Evolutionary conservation across 2,888 invertebrate genomes (phyloP), one percentile per base, ranked within the genome.

Genomic region (Agrotis ipsilon): DNA sequence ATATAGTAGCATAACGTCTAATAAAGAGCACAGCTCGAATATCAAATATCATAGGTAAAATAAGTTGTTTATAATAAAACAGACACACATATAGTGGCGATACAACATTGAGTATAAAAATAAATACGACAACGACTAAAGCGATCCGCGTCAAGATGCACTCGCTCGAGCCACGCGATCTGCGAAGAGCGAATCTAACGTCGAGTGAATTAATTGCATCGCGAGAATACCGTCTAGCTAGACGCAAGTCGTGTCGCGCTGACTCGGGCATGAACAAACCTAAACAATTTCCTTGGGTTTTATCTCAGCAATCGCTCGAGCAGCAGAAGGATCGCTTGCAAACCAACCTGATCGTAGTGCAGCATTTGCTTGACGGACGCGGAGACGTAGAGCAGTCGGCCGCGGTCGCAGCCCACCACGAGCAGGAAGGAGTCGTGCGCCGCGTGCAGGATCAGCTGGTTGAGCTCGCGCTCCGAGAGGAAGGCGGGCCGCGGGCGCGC

Each of bases 361-460:
- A 99, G 97, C 85, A 98, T 97, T 86, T 97, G 97, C 18, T 97
- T 97, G 39, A 99, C 99, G 0, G 99, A 98, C 83, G 98, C 98
- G 1, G 99, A 99, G 1, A 98, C 98, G 92, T 98, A 99, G 2
- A 99, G 96, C 85, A 99, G 98, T 79, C 98, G 97, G 18, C 99
- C 99, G 78, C 99, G 96, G 93, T 99, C 99, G 95, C 99, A 99
- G 83, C 98, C 98, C 39, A 99, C 98, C 5, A 99, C 99, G 89
- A 99, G 98, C 54, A 99, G 96, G 94, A 99, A 99, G 63, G 98
- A 98, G 92, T 99, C 98, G n/a, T 86, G 87, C 4, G 98, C 98
- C 2, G 98, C 98, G 97, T 98, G 96, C 63, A 99, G 95, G 81
- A 99, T 98, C 43, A 99, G 96, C 87, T 97, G 97, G 93, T 99